These are phyloP conservation scores for Tyria jacobaeae DNA, from an alignment of 2,888 invertebrate species.

Conservation along the genomic window DNA sequence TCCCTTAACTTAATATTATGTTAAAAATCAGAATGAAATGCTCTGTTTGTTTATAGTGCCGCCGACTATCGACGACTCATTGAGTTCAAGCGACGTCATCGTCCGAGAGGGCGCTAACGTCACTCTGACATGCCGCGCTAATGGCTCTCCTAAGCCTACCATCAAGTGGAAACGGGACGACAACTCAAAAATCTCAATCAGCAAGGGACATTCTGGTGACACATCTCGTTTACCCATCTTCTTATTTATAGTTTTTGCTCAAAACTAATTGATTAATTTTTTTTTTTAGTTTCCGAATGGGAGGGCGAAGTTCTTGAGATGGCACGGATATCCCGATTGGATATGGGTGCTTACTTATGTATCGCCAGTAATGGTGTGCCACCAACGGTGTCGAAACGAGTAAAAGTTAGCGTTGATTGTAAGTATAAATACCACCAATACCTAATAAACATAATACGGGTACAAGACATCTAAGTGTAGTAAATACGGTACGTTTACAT, in stretches of 20 bases:
- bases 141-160: constrained; percentile 94
- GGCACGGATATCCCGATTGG: constrained; percentile 93
- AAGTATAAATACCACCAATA: constrained; percentile 82
- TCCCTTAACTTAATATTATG: constrained; percentile 12
- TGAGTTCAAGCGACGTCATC: constrained; percentile 96
- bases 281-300: constrained; percentile 91
- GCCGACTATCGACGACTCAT: constrained; percentile 96
- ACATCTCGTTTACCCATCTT: constrained; percentile 42
- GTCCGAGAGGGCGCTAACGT: constrained; percentile 96
- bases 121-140: constrained; percentile 95
- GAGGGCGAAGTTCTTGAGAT: constrained; percentile 94
- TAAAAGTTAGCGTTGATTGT: constrained; percentile 98
- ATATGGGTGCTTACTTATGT: constrained; percentile 97
- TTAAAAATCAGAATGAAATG: constrained; percentile 41
- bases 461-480: background rate
- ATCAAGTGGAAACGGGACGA: constrained; percentile 97
- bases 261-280: constrained; percentile 23
- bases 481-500: too few relatives aligned
- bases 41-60: constrained; percentile 90
- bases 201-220: constrained; percentile 92
- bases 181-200: constrained; percentile 94
- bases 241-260: constrained; percentile 35
- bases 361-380: constrained; percentile 96
- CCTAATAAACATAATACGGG: background rate
- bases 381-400: constrained; percentile 95